These are phyloP conservation scores for Hyles vespertilio DNA, from an alignment of 1,140 invertebrate genomes.

Conservation along the genomic window DNA sequence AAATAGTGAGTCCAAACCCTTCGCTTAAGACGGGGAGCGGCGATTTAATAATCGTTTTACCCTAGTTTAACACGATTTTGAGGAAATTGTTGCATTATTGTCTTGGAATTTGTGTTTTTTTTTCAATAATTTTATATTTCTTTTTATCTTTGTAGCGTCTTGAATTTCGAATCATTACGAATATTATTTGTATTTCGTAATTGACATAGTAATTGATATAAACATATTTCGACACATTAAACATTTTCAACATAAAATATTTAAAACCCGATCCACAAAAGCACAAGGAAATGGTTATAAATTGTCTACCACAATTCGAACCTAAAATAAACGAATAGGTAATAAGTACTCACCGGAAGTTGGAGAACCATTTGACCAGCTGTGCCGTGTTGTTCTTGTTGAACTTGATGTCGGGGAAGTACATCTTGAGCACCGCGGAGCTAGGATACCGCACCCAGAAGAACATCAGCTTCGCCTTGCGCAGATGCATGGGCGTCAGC, in stretches of 20 bases:
- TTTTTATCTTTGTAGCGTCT: too few species aligned
- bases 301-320: too few species aligned
- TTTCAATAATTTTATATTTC: background rate
- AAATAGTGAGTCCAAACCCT: constrained; percentile 67
- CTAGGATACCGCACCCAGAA: constrained; percentile 99
- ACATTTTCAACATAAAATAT: too few species aligned
- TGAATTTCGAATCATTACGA: too few species aligned
- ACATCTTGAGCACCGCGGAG: constrained; percentile 98
- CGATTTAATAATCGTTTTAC: constrained; percentile 30
- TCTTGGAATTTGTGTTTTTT: background rate
- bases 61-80: constrained; percentile 8
- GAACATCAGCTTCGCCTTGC: constrained; percentile 99
- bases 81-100: background rate
- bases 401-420: constrained; percentile 99
- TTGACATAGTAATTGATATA: too few species aligned
- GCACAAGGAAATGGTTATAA: too few species aligned
- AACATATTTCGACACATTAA: too few species aligned
- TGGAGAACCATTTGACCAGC: constrained; percentile 99
- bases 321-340: constrained; percentile 1
- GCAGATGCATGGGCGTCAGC: constrained; percentile 99
- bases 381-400: constrained; percentile 99
- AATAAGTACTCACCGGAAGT: constrained; percentile 92
- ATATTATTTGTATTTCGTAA: too few species aligned
- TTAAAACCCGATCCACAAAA: too few species aligned
- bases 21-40: constrained; percentile 29